These are phyloP conservation scores for Ganaspis brasiliensis DNA, from an alignment of 2,888 invertebrate genomes.

Conservation along the genomic window DNA sequence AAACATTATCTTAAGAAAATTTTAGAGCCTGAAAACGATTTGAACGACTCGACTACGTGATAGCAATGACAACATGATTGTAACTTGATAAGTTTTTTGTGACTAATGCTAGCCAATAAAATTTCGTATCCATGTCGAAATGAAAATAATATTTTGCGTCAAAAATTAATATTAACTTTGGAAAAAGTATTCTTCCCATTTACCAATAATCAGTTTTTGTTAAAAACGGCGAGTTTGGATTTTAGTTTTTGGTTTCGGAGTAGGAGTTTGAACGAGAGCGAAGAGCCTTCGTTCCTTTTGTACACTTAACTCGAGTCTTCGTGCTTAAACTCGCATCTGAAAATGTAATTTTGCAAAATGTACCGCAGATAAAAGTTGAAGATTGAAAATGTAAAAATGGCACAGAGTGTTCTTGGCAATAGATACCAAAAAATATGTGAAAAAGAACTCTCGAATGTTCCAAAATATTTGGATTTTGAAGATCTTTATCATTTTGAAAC, in stretches of 20 bases:
- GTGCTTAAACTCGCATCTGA: constrained; percentile 32
- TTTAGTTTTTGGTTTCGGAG: neutral
- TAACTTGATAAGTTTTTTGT: too few species aligned
- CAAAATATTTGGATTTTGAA: constrained; percentile 5
- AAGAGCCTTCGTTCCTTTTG: constrained; percentile 34
- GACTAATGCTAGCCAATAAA: too few species aligned
- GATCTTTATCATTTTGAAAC: constrained; percentile 1
- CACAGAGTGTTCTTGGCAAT: constrained; percentile 30
- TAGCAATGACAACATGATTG: too few species aligned
- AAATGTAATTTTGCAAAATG: constrained; percentile 16
- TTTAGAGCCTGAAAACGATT: too few species aligned
- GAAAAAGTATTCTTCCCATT: too few species aligned
- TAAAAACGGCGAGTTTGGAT: too few species aligned
- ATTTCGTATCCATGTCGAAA: too few species aligned
- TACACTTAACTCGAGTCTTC: constrained; percentile 28
- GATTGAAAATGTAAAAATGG: constrained; percentile 10
- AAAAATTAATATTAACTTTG: too few species aligned
- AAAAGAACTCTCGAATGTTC: neutral
- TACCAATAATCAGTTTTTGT: too few species aligned
- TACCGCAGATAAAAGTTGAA: constrained; percentile 22
- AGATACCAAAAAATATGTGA: neutral
- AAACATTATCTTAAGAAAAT: too few species aligned
- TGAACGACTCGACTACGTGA: too few species aligned
- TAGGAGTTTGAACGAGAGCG: constrained; percentile 8
- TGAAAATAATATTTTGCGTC: too few species aligned